These are phyloP conservation scores for Bujurquina vittata DNA, from an alignment of 2,113 vertebrate species.

Conservation along the genomic window DNA sequence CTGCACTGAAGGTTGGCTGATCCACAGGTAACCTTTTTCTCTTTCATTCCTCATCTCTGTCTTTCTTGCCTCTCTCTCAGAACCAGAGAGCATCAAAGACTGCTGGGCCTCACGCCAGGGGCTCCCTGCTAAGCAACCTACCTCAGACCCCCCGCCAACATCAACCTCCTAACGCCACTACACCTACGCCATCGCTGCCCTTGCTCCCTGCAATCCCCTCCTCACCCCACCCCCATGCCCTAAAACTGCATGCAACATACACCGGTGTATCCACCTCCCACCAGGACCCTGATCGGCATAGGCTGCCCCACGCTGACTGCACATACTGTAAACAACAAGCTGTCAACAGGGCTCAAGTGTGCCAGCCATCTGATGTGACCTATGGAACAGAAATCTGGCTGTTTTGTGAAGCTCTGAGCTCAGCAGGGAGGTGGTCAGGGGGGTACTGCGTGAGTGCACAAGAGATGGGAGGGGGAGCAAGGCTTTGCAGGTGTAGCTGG, in stretches of 20 bases:
- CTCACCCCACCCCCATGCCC: neutral
- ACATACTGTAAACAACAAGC: slow-evolving; percentile 83
- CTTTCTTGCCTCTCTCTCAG: slow-evolving; percentile 55
- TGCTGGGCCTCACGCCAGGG: slow-evolving; percentile 88
- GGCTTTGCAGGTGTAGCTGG: slow-evolving; percentile 36
- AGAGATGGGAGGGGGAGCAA: neutral
- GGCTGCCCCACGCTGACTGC: slow-evolving; percentile 85
- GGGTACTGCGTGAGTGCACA: slow-evolving; percentile 25
- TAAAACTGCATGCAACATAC: slow-evolving; percentile 36
- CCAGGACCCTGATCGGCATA: slow-evolving; percentile 55
- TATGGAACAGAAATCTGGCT: slow-evolving; percentile 78
- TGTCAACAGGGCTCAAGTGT: slow-evolving; percentile 93
- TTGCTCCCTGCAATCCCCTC: neutral
- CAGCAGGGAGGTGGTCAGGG: slow-evolving; percentile 56
- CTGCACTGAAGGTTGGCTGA: slow-evolving; percentile 72
- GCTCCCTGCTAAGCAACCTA: slow-evolving; percentile 73
- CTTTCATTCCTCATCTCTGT: slow-evolving; percentile 73
- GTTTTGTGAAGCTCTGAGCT: slow-evolving; percentile 54
- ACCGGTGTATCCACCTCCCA: slow-evolving; percentile 51
- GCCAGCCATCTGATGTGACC: slow-evolving; percentile 81
- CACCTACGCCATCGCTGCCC: slow-evolving; percentile 34
- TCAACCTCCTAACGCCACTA: slow-evolving; percentile 55
- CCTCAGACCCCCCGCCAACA: slow-evolving; percentile 68
- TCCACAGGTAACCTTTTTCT: slow-evolving; percentile 82
- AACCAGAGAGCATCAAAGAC: slow-evolving; percentile 81